Evolutionary conservation across 1,140 invertebrate species (phyloP), one percentile per base, ranked within the genome.

Genomic region (Homarus americanus): DNA sequence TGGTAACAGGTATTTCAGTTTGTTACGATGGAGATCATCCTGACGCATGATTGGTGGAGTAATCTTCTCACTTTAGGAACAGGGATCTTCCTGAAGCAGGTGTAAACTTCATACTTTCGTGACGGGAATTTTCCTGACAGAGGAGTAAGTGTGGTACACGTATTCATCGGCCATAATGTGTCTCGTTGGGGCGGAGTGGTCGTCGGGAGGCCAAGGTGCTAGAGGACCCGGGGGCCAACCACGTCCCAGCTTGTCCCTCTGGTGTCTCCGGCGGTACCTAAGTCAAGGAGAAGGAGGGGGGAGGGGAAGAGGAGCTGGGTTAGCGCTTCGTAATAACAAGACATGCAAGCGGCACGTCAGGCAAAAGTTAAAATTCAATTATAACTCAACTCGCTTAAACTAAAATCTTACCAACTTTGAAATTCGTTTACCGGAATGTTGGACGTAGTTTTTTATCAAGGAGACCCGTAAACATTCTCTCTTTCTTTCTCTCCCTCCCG

Each of bases 101-200:
- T 20, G 58, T 63, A 10, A 63, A 41, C 73, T 34, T 85, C 82
- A 91, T 40, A 91, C 89, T 41, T 91, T 78, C 28, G 89, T 91
- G 36, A 91, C 89, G 15, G 89, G 89, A 28, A 85, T 78, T 40
- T 91, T 91, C 75, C 89, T 85, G 89, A 92, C 82, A 66, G 83
- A 75, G 83, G 66, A 78, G 83, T 92, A 92, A 2, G 87, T 87
- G 83, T 92, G 92, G 78, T 91, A 92, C 7, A 92, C 63, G 78
- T 91, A 92, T 32, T 92, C 92, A 78, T 92, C 88, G 32, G 92
- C 92, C 92, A 92, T 92, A 83, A 92, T 92, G 87, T 92, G 92
- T 36, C 88, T 66, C 38, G 87, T 92, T 34, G 87, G 87, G 5
- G 92, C 84, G 9, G 88, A 44, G 75, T 91, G 87, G 84, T 91